These are phyloP conservation scores for Campylomormyrus numenius DNA, from an alignment of 2,113 vertebrate genomes.

Conservation along the genomic window DNA sequence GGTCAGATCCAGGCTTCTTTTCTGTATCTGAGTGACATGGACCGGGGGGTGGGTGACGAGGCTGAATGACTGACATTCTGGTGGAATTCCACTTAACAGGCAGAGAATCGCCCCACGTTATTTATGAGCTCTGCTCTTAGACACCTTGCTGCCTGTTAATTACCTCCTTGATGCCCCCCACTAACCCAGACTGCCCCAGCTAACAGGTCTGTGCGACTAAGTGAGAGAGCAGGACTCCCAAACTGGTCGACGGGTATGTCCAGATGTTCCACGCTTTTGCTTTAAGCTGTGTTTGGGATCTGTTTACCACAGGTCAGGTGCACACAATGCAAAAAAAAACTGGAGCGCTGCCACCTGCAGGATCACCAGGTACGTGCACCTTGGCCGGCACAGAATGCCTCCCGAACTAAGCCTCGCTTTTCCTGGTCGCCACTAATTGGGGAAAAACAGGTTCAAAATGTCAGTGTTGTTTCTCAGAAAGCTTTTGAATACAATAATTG, in stretches of 20 bases:
- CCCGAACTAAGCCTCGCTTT: neutral
- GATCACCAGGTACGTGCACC: constrained; percentile 51
- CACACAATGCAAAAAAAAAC: constrained; percentile 45
- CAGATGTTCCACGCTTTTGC: neutral
- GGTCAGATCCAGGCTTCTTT: constrained; percentile 41
- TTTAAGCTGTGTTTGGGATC: neutral
- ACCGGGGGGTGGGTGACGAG: neutral
- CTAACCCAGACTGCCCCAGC: no score
- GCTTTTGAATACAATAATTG: neutral
- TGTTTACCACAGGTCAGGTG: constrained; percentile 50
- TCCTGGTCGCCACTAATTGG: neutral
- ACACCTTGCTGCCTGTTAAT: neutral
- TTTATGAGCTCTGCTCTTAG: neutral
- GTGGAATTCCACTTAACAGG: neutral
- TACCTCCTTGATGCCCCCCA: neutral
- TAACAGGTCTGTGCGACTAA: neutral
- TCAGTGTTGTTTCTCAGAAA: neutral
- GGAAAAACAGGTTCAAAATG: neutral
- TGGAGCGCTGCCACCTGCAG: constrained; percentile 43
- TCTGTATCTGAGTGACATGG: neutral
- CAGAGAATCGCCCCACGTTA: neutral
- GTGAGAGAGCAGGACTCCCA: neutral
- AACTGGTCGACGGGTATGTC: neutral
- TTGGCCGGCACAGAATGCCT: neutral
- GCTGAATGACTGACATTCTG: neutral